These are phyloP conservation scores for Takifugu ocellatus DNA, from an alignment of 2,797 vertebrate genomes.

Conservation along the genomic window DNA sequence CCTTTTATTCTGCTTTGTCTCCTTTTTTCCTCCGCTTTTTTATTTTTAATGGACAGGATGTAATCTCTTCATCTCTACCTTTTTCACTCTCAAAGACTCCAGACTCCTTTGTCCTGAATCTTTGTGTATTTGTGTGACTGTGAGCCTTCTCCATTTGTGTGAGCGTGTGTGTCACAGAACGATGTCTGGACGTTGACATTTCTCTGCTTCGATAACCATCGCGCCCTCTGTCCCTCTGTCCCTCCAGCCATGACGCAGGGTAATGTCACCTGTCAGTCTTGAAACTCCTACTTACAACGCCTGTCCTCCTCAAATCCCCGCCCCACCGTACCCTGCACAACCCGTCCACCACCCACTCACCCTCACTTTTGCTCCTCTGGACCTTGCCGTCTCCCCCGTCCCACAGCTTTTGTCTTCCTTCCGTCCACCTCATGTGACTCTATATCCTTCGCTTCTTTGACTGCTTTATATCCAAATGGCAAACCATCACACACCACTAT, in stretches of 20 bases:
- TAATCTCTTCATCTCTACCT: constrained; percentile 92
- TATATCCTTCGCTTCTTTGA: constrained; percentile 52
- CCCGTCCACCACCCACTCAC: constrained; percentile 26
- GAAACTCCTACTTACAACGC: constrained; percentile 62
- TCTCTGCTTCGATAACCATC: constrained; percentile 92
- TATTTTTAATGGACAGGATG: constrained; percentile 64
- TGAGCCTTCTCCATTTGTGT: constrained; percentile 27
- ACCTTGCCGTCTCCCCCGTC: constrained; percentile 43
- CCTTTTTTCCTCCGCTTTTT: constrained; percentile 47
- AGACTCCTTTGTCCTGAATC: constrained; percentile 85
- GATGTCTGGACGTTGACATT: constrained; percentile 85
- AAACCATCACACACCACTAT: constrained; percentile 12
- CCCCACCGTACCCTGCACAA: constrained; percentile 16
- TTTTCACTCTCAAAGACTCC: constrained; percentile 89
- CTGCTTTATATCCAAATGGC: constrained; percentile 59
- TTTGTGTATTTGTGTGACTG: constrained; percentile 61
- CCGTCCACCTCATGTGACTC: constrained; percentile 44
- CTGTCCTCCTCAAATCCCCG: constrained; percentile 16
- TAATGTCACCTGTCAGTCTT: constrained; percentile 94
- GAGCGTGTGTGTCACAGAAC: constrained; percentile 57
- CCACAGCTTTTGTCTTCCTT: constrained; percentile 48
- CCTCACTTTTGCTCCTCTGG: constrained; percentile 32
- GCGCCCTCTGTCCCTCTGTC: constrained; percentile 78
- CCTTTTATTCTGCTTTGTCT: constrained; percentile 50
- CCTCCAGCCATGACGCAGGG: constrained; percentile 83